Evolutionary conservation across 2,888 invertebrate species (phyloP).

Genomic region (Hyppa rectilinea): DNA sequence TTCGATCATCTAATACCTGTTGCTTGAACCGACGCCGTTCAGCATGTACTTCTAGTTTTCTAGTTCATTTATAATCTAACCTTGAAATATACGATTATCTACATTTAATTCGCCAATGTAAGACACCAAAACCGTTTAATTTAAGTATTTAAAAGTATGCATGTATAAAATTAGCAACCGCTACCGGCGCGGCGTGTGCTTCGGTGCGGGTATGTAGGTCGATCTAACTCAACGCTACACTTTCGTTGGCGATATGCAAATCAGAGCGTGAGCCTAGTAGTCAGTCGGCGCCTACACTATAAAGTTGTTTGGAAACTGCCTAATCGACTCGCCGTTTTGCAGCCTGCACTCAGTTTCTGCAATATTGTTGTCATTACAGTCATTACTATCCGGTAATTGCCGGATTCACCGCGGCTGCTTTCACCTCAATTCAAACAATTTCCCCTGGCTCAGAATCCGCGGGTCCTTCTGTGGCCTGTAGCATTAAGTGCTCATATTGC

Average conservation of each 20-base stretch:
- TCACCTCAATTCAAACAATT: slow-evolving; percentile 82
- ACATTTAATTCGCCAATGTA: slow-evolving; percentile 49
- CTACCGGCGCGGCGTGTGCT: slow-evolving; percentile 50
- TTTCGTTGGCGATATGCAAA: slow-evolving; percentile 88
- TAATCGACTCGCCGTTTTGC: slow-evolving; percentile 70
- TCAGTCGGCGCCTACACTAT: slow-evolving; percentile 73
- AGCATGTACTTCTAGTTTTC: slow-evolving; percentile 76
- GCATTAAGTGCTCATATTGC: slow-evolving; percentile 60
- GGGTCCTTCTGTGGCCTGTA: slow-evolving; percentile 70
- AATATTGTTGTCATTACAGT: slow-evolving; percentile 78
- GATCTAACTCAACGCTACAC: slow-evolving; percentile 82
- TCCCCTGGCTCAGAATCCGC: slow-evolving; percentile 71
- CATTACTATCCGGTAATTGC: slow-evolving; percentile 77
- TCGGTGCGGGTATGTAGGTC: slow-evolving; percentile 73
- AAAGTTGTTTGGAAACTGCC: slow-evolving; percentile 74
- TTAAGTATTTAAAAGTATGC: slow-evolving; percentile 33
- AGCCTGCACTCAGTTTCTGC: slow-evolving; percentile 73
- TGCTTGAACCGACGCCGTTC: slow-evolving; percentile 67
- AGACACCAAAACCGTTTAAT: slow-evolving; percentile 19
- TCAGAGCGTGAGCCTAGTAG: slow-evolving; percentile 83
- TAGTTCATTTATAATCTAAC: slow-evolving; percentile 70
- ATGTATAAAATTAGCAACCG: slow-evolving; percentile 52
- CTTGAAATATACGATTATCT: slow-evolving; percentile 62
- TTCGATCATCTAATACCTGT: slow-evolving; percentile 73
- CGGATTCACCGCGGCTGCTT: slow-evolving; percentile 76